Evolutionary conservation across 2,797 vertebrate genomes (phyloP).

Genomic region (Hemitrygon akajei): DNA sequence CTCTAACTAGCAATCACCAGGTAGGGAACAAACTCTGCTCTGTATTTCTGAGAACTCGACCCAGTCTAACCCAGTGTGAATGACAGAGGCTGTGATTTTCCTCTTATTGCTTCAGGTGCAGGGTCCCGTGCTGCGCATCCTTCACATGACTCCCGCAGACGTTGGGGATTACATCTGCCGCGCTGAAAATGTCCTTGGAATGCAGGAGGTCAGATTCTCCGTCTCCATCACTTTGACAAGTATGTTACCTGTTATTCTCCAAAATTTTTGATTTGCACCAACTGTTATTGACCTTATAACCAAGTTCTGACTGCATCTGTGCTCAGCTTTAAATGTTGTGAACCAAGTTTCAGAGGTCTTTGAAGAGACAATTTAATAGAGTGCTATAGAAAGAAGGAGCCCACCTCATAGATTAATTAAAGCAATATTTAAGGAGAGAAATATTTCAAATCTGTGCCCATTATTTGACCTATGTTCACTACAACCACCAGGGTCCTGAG

Average conservation of each 20-base stretch:
- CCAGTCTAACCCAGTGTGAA: not conserved
- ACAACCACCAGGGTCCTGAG: too few relatives aligned
- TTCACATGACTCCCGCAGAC: constrained; percentile 66
- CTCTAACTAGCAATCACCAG: constrained; percentile 76
- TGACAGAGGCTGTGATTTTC: not conserved
- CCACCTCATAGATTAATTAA: too few relatives aligned
- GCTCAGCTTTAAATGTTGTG: too few relatives aligned
- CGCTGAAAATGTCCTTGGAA: constrained; percentile 49
- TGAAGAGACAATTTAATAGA: too few relatives aligned
- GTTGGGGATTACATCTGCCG: constrained; percentile 84
- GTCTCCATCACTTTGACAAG: constrained; percentile 62
- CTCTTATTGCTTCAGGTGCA: constrained; percentile 20
- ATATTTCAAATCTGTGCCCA: too few relatives aligned
- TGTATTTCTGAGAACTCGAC: not conserved
- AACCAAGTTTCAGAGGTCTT: too few relatives aligned
- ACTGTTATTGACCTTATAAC: not conserved
- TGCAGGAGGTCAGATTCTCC: constrained; percentile 68
- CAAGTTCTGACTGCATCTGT: too few relatives aligned
- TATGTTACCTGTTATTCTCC: not conserved
- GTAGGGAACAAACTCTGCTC: constrained; percentile 48
- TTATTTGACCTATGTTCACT: too few relatives aligned
- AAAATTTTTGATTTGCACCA: not conserved
- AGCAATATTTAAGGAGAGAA: too few relatives aligned
- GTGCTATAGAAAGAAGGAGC: too few relatives aligned
- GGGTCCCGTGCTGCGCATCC: constrained; percentile 70